Percentiles rank a stretch among this genome's conserved stretches.
Conservation (phyloP, 2,888 invertebrate species). For the Rhimphoctona megacephalus region DNA sequence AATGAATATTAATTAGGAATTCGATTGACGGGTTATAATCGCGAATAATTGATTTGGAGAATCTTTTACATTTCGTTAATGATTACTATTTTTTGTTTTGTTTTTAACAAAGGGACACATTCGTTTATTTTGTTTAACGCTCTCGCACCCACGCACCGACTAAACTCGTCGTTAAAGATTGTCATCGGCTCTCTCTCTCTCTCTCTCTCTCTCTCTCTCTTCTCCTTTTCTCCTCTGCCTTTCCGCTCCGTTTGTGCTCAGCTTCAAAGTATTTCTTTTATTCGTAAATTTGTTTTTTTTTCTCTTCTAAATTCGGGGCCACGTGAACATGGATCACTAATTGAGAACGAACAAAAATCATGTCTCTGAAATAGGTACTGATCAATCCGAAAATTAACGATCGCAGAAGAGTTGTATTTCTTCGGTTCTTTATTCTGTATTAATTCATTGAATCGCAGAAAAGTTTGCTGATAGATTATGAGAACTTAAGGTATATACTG, state of each 20-base stretch:
- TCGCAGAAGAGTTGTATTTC: not conserved
- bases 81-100: constrained; percentile 31
- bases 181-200: constrained; percentile 61
- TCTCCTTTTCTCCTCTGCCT: not conserved
- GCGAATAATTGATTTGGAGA: constrained; percentile 41
- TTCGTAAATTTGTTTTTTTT: not conserved
- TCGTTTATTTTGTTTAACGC: constrained; percentile 36
- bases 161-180: constrained; percentile 67
- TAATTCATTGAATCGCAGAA: not conserved
- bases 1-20: constrained; percentile 30
- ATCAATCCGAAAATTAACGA: not conserved
- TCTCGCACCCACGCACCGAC: constrained; percentile 47
- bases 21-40: constrained; percentile 25
- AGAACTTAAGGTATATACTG: too few species aligned
- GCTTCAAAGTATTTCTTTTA: not conserved
- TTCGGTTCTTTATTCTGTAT: not conserved
- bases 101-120: constrained; percentile 21
- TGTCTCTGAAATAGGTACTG: not conserved
- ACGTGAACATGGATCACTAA: not conserved
- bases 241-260: not conserved
- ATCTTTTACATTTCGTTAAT: constrained; percentile 46
- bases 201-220: not conserved
- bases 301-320: not conserved
- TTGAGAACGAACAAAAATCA: not conserved
- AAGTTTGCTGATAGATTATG: not conserved